Conservation (phyloP, 2,113 vertebrate species). For the Tenrec ecaudatus region DNA sequence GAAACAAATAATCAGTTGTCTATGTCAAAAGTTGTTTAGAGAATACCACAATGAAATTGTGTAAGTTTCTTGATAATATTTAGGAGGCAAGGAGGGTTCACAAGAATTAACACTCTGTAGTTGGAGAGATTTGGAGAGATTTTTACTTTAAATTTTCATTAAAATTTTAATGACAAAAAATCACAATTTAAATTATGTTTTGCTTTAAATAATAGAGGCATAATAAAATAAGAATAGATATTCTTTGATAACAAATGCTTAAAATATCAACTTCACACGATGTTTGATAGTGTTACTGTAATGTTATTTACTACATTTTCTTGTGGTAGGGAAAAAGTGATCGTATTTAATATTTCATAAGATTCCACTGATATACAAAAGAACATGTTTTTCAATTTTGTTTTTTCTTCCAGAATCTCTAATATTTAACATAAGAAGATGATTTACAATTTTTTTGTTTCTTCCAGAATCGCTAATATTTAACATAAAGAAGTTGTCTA, state of each 20-base stretch:
- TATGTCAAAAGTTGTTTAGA: slow-evolving; percentile 47
- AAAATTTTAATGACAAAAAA: background rate
- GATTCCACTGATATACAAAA: background rate
- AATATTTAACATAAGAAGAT: background rate
- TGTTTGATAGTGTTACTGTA: background rate
- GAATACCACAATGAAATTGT: background rate
- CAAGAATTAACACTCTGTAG: background rate
- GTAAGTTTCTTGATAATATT: slow-evolving; percentile 28
- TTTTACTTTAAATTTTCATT: background rate
- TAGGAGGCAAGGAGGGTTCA: slow-evolving; percentile 48
- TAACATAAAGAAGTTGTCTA: background rate
- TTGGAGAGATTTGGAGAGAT: slow-evolving; percentile 25
- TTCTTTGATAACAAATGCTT: background rate
- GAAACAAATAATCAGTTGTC: too few species aligned
- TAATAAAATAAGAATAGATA: background rate
- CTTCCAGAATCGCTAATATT: background rate
- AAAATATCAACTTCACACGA: background rate
- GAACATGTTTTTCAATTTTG: slow-evolving; percentile 1
- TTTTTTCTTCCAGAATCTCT: background rate
- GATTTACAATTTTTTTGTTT: background rate
- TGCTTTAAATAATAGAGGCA: slow-evolving; percentile 3
- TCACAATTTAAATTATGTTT: background rate
- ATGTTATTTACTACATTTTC: background rate
- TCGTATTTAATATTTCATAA: background rate
- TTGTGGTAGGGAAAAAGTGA: background rate